A percentile compares a stretch with the other conserved stretches of the same genome.
Evolutionary conservation across 2,797 vertebrate species (phyloP).

Genomic region (Labroides dimidiatus): DNA sequence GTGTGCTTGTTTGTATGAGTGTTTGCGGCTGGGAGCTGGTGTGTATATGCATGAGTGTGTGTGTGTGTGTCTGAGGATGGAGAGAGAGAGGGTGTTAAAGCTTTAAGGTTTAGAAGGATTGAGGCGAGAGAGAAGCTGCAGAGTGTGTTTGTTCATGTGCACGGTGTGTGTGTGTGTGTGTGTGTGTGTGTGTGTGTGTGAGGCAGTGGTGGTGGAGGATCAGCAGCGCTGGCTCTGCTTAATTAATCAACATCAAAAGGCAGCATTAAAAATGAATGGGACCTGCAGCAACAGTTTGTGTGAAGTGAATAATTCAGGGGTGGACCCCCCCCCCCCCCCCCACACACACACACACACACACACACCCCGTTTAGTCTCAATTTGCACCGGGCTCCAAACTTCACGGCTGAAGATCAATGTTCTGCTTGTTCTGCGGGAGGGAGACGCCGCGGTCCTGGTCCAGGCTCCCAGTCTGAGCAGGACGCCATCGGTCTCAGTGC

Average conservation of each 20-base stretch:
- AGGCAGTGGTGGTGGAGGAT: conserved; percentile 65
- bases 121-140: conserved; percentile 50
- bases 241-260: conserved; percentile 88
- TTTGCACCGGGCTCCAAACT: conserved; percentile 67
- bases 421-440: conserved; percentile 49
- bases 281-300: conserved; percentile 85
- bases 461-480: conserved; percentile 61
- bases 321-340: conserved; percentile 76
- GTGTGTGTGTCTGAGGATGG: conserved; percentile 33
- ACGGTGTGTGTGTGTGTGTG: conserved; percentile 7
- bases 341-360: too few relatives aligned
- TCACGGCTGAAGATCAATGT: conserved; percentile 72
- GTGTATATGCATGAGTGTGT: conserved; percentile 30
- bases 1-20: conserved; percentile 15
- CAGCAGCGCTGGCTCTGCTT: conserved; percentile 82
- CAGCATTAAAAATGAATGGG: conserved; percentile 85
- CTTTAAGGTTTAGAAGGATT: conserved; percentile 75
- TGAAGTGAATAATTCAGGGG: conserved; percentile 85
- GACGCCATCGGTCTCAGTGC: conserved; percentile 78
- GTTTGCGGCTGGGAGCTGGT: conserved; percentile 29
- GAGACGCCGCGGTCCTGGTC: conserved; percentile 65
- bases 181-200: conserved; percentile 7
- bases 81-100: conserved; percentile 39
- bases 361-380: conserved; percentile 75
- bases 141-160: conserved; percentile 48